phyloP scores from a whole-genome alignment of 2,888 invertebrate genomes.

The Deilephila elpenor region DNA sequence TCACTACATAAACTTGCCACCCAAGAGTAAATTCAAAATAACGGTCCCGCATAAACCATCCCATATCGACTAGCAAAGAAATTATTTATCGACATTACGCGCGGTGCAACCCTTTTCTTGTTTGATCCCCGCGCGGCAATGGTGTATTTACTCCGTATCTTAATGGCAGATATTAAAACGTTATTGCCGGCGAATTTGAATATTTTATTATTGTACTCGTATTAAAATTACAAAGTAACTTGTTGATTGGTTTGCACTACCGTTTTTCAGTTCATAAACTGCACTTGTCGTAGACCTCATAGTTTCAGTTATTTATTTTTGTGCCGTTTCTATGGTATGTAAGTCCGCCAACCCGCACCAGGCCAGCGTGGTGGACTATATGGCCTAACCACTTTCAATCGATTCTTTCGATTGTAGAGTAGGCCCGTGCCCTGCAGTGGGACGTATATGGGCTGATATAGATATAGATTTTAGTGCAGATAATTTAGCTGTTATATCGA shows the following conservation, averaged over 20 bases:
- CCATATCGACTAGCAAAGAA: conserved; percentile 9
- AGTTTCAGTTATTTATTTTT: background rate
- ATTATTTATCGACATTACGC: conserved; percentile 56
- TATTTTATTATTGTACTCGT: conserved; percentile 23
- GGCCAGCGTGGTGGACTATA: too few relatives aligned
- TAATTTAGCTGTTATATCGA: too few relatives aligned
- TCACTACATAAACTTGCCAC: conserved; percentile 47
- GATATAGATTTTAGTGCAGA: too few relatives aligned
- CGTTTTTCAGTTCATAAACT: background rate
- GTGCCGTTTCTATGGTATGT: too few relatives aligned
- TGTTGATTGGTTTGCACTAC: conserved; percentile 22
- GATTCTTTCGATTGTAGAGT: too few relatives aligned
- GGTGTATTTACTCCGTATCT: conserved; percentile 57
- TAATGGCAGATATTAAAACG: conserved; percentile 52
- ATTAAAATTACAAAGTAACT: conserved; percentile 12
- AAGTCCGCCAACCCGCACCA: too few relatives aligned
- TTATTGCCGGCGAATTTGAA: conserved; percentile 21
- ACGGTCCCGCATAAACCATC: conserved; percentile 13
- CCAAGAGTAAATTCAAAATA: conserved; percentile 46
- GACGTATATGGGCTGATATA: too few relatives aligned
- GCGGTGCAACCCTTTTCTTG: conserved; percentile 70
- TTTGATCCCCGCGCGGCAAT: conserved; percentile 47
- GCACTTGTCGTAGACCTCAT: too few relatives aligned
- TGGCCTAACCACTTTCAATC: too few relatives aligned
- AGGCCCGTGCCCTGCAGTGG: too few relatives aligned